Evolutionary conservation across 2,888 invertebrate species (phyloP).

Genomic region (Nemotelus pantherinus): DNA sequence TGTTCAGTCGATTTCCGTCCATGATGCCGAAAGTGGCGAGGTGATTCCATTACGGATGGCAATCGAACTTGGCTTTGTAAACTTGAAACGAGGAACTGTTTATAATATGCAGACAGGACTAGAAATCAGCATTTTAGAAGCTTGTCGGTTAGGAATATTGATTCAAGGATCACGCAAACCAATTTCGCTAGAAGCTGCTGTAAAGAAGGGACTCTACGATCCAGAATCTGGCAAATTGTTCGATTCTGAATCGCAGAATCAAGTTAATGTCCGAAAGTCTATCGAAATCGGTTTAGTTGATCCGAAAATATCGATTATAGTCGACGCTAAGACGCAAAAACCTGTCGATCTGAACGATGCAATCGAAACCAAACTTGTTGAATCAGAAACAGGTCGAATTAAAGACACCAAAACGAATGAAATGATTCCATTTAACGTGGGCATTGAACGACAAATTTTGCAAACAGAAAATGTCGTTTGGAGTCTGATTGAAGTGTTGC

Average conservation of each 20-base stretch:
- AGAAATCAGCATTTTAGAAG: conserved; percentile 75
- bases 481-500: conserved; percentile 78
- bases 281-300: conserved; percentile 83
- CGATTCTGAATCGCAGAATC: conserved; percentile 77
- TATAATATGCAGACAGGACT: conserved; percentile 76
- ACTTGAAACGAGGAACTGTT: conserved; percentile 77
- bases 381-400: conserved; percentile 76
- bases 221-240: conserved; percentile 75
- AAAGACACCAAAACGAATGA: conserved; percentile 77
- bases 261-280: conserved; percentile 78
- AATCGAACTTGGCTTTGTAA: conserved; percentile 79
- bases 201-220: conserved; percentile 76
- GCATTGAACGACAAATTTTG: conserved; percentile 75
- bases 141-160: conserved; percentile 76
- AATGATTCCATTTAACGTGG: conserved; percentile 75
- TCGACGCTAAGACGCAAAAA: conserved; percentile 77
- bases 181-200: conserved; percentile 81
- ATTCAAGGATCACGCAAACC: conserved; percentile 75
- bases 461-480: conserved; percentile 77
- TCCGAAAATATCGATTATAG: conserved; percentile 81
- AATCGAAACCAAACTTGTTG: conserved; percentile 73
- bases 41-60: conserved; percentile 83
- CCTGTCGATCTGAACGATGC: conserved; percentile 81
- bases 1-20: conserved; percentile 78
- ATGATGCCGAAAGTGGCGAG: conserved; percentile 79